Base-by-base conservation (phyloP, 2,113 vertebrate genomes). In the Empidonax traillii region DNA sequence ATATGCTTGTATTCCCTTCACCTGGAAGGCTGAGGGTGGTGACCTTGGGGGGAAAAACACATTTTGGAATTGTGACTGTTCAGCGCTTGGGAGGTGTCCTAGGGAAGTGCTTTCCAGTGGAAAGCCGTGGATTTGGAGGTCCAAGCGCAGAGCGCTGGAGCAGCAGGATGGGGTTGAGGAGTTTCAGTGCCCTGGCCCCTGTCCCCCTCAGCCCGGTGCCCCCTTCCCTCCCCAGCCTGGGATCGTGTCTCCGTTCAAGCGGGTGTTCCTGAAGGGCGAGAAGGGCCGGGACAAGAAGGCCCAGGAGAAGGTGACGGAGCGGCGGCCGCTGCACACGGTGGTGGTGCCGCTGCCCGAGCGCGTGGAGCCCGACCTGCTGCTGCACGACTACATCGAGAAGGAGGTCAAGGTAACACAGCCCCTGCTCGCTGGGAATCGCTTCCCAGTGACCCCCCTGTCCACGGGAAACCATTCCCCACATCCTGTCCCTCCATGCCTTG, bases 201-300 rank as follows among this genome's bases (percentile, higher is more conserved):
- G 14, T 41, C 10, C 23, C 6, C 19, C n/a, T 1, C 0, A 0
- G 2, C 2, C 51, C 0, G 10, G 6, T 20, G 28, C n/a, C 4
- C 61, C 3, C 2, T 28, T 31, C 0, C 31, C 3, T 53, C 46
- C 78, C 14, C 87, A 90, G 87, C 87, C 87, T 10, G 87, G 87
- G 0, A 19, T 89, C 1, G 86, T 89, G 86, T 89, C 86, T 9
- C 86, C 87, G 24, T 90, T 90, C 87, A 90, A 90, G 79, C 87
- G 87, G 4, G 87, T 90, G 71, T 90, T 90, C 87, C 87, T 90
- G 87, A 90, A 90, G 71, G 87, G 87, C 4, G 87, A 90, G 87
- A 69, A 62, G 63, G 87, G 87, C 79, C 79, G 87, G 41, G 87
- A 90, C 0, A 90, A 83, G 87, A 90, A 90, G 87, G 87, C 87